Base-by-base conservation (phyloP, 2,797 vertebrate genomes). In the Pseudopleuronectes americanus region DNA sequence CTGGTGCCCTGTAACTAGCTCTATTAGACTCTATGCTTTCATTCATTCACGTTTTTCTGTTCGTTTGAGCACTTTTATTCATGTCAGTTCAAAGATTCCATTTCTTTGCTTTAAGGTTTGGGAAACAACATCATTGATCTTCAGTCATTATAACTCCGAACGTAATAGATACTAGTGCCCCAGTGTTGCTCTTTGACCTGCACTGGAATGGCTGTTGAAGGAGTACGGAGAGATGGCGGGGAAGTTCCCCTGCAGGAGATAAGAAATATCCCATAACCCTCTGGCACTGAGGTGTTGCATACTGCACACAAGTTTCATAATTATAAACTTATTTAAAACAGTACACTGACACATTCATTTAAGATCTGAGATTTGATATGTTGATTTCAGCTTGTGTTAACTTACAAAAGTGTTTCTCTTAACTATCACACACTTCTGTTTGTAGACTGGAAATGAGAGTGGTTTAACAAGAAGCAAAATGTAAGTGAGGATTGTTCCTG, bases 341-440 rank as follows among this genome's bases (percentile, higher is more conserved):
- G 73, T 83, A 92, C 88, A 89, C 87, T 92, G 90, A 91, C 85
- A 88, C 83, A 89, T 93, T 93, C 71, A 79, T 86, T 89, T 84
- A 78, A 77, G 16, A 33, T 69, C 66, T 59, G 79, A 83, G 68
- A 71, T 84, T 82, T 68, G 68, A 65, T 78, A 64, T 57, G 53
- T 71, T 79, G 47, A 77, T 81, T 72, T 90, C 79, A 82, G 62
- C 76, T 81, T 81, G 72, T 81, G 64, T 76, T 72, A 73, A 85
- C 65, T 61, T 57, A 74, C 64, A 75, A 67, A 79, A 41, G 69
- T 63, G 65, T 81, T 28, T 17, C 51, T 78, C 74, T 68, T 58
- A 59, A 74, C 64, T 64, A 53, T 84, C 68, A 47, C 68, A 38
- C 57, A 64, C 75, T 64, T 90, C 57, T 74, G 72, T 84, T 84